phyloP scores from a whole-genome alignment of 2,797 vertebrate species.

The Acomys russatus region DNA sequence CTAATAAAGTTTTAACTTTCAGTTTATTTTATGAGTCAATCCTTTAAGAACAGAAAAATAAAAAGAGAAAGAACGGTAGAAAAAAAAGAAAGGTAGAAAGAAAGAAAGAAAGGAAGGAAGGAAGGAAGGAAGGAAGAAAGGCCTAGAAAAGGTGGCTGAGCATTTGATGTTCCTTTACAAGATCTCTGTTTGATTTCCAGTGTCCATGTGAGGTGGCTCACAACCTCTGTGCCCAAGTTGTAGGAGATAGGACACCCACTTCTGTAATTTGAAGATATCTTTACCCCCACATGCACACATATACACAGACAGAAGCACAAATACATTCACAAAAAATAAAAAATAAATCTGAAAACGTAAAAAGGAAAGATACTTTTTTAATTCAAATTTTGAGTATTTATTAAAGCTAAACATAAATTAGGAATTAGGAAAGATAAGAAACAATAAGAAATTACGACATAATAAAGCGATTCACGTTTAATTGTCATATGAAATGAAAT shows the following conservation, averaged over 20 bases:
- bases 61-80: not conserved
- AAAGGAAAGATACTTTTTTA: not conserved
- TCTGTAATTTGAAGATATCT: not conserved
- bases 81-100: not conserved
- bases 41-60: not conserved
- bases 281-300: not conserved
- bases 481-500: not conserved
- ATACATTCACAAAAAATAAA: not conserved
- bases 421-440: not conserved
- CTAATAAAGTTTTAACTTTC: not conserved
- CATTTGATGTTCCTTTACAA: not conserved
- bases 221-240: not conserved
- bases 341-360: not conserved
- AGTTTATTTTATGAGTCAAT: not conserved
- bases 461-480: not conserved
- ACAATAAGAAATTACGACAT: not conserved
- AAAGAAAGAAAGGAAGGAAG: not conserved
- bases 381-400: not conserved
- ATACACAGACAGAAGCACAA: not conserved
- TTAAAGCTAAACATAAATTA: not conserved
- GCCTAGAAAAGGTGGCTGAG: not conserved
- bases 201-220: not conserved
- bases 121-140: too few species aligned
- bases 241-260: not conserved
- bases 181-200: not conserved